These are phyloP conservation scores for Tenthredo amoena DNA, from an alignment of 2,888 invertebrate genomes.

Conservation along the genomic window DNA sequence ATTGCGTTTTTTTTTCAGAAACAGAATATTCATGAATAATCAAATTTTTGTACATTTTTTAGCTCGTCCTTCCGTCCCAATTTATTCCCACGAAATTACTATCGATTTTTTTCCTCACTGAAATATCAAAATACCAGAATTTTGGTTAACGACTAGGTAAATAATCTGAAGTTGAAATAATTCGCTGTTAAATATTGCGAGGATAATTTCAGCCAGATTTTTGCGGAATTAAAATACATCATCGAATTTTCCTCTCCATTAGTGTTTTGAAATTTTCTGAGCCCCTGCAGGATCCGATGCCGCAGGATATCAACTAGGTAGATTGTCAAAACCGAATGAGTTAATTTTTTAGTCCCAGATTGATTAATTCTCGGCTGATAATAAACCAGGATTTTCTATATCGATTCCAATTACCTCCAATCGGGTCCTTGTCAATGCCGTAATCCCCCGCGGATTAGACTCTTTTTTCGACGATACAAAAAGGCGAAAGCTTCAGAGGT, in stretches of 20 bases:
- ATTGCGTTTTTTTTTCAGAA: too few relatives aligned
- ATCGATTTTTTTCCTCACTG: too few relatives aligned
- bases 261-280: neutral
- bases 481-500: neutral
- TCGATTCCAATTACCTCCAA: neutral
- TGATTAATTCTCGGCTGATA: neutral
- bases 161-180: too few relatives aligned
- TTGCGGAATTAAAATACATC: neutral
- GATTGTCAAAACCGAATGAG: neutral
- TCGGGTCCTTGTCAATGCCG: neutral
- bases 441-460: conserved; percentile 2
- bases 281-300: too few relatives aligned
- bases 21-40: too few relatives aligned
- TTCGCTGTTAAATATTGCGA: too few relatives aligned
- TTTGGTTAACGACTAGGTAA: too few relatives aligned
- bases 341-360: neutral
- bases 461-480: neutral
- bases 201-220: too few relatives aligned
- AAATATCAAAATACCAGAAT: too few relatives aligned
- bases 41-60: too few relatives aligned
- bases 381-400: neutral
- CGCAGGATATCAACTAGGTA: neutral
- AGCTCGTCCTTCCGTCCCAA: too few relatives aligned
- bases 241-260: neutral
- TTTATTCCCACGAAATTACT: too few relatives aligned